These are phyloP conservation scores for Bos indicus DNA, from an alignment of 2,113 vertebrate genomes.

Conservation along the genomic window DNA sequence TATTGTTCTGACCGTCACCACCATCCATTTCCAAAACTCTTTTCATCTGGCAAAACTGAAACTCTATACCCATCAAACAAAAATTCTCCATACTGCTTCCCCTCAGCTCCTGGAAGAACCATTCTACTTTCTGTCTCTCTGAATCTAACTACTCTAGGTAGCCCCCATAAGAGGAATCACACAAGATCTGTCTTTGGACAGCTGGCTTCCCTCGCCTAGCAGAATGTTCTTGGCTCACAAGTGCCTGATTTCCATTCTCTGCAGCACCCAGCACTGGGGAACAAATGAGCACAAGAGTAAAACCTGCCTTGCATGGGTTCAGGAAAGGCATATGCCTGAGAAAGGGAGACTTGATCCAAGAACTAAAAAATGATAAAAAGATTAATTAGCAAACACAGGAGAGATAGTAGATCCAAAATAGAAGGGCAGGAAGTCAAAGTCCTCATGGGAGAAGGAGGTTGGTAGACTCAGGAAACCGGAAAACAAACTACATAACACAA, in stretches of 20 bases:
- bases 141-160: neutral
- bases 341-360: neutral
- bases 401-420: rapidly evolving
- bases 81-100: no score
- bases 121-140: neutral
- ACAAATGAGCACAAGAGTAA: neutral
- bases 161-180: neutral
- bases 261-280: neutral
- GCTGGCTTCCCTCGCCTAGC: neutral
- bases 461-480: neutral
- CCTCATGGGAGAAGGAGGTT: rapidly evolving
- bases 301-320: neutral
- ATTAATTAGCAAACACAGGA: neutral
- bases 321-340: neutral
- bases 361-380: neutral
- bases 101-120: no score
- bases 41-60: neutral
- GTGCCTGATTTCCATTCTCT: neutral
- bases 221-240: rapidly evolving
- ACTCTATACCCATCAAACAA: rapidly evolving
- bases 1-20: rapidly evolving
- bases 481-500: neutral
- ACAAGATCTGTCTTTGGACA: neutral
- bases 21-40: neutral
- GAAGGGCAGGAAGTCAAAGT: neutral